Evolutionary conservation across 2,113 vertebrate species (phyloP).

Genomic region (Coracopsis vasa): DNA sequence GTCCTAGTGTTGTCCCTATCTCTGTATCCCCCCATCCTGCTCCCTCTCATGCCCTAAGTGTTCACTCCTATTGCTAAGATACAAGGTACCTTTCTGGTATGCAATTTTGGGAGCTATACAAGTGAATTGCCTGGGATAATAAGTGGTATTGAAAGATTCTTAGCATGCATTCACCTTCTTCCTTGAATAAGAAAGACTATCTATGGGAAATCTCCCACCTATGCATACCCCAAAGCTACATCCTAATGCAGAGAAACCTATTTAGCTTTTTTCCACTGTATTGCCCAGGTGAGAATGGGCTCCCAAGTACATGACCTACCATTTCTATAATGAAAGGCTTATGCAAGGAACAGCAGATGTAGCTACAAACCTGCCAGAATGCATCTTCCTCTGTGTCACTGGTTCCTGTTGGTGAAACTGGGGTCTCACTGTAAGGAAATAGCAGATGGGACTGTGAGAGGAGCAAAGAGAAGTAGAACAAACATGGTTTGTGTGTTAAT

Average conservation of each 20-base stretch:
- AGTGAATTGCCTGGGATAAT: background rate
- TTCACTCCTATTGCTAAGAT: background rate
- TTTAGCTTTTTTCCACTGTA: background rate
- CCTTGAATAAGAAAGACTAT: background rate
- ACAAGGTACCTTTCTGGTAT: background rate
- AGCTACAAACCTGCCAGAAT: background rate
- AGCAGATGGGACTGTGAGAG: background rate
- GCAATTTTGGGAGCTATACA: background rate
- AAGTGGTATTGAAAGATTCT: background rate
- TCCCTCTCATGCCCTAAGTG: background rate
- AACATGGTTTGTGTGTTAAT: background rate
- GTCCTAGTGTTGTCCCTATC: rapidly evolving
- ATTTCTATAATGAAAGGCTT: background rate
- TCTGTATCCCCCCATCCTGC: rapidly evolving
- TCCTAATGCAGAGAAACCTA: background rate
- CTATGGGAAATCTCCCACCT: background rate
- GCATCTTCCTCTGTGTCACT: background rate
- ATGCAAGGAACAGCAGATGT: background rate
- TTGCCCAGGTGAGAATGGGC: background rate
- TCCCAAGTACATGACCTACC: background rate
- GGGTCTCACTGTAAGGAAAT: background rate
- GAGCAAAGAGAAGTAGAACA: background rate
- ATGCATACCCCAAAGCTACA: rapidly evolving
- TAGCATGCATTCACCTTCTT: background rate
- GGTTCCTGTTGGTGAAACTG: background rate